These are phyloP conservation scores for Ceraclea dissimilis DNA, from an alignment of 2,888 invertebrate species.

Conservation along the genomic window DNA sequence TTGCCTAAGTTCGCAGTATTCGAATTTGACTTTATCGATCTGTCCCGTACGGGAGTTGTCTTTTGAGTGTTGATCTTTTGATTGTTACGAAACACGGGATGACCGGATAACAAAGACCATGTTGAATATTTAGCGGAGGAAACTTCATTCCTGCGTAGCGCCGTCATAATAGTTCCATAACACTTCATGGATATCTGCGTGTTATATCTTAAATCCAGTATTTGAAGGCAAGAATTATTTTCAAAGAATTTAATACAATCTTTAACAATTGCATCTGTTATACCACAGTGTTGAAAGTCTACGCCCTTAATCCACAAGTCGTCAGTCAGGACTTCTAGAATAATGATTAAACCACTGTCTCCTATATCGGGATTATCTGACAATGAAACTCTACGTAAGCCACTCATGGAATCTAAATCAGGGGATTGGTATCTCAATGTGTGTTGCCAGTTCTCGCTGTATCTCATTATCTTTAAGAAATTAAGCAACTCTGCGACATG, in stretches of 20 bases:
- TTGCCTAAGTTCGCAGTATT: neutral
- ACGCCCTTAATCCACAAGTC: slow-evolving; percentile 76
- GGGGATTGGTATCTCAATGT: slow-evolving; percentile 71
- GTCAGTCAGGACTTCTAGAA: slow-evolving; percentile 64
- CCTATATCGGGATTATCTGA: slow-evolving; percentile 62
- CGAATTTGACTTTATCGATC: neutral
- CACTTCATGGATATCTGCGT: slow-evolving; percentile 42
- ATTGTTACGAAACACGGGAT: neutral
- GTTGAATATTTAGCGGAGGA: neutral
- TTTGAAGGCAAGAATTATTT: slow-evolving; percentile 57
- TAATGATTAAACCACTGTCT: slow-evolving; percentile 53
- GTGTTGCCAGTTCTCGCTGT: slow-evolving; percentile 75
- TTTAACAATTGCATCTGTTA: slow-evolving; percentile 54
- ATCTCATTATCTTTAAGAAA: slow-evolving; percentile 63
- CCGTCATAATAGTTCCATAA: slow-evolving; percentile 40
- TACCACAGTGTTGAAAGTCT: slow-evolving; percentile 67
- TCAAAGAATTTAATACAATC: slow-evolving; percentile 53
- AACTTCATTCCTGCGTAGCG: slow-evolving; percentile 40
- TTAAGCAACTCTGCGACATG: slow-evolving; percentile 61
- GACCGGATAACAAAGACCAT: neutral
- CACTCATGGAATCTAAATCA: slow-evolving; percentile 64
- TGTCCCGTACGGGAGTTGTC: neutral
- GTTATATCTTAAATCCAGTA: slow-evolving; percentile 63
- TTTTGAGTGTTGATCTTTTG: neutral
- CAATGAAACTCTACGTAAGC: slow-evolving; percentile 60